Base-by-base conservation (phyloP, 1,140 invertebrate genomes). In the Phocides pigmalion region DNA sequence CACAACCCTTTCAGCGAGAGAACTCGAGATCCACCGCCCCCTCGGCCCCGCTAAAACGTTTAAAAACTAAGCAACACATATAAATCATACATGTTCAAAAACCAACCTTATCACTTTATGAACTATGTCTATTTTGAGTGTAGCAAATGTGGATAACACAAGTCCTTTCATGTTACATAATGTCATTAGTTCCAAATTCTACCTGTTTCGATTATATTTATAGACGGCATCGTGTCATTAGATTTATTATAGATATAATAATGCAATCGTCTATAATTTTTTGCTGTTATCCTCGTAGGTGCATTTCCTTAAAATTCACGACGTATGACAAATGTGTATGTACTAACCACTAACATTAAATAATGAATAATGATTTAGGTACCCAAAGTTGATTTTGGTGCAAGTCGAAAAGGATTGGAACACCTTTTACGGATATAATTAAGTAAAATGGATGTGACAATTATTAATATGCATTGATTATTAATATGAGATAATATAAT, bases 221-320 rank as follows among this genome's bases (percentile, higher is more conserved):
- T 90, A 89, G 87, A 82, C 70, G 84, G 76, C 81, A 79, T 91
- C 85, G 85, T 87, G 82, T 91, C 87, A 89, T 89, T 89, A 89
- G 83, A 91, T 91, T 91, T 91, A 90, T 90, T 88, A 84, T 87
- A 74, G 84, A 88, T 86, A 86, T 87, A 87, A 86, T 87, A 87
- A 88, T 90, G 83, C 87, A 84, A 88, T 89, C 79, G 75, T 80
- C 72, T 72, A 64, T 69, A 76, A 80, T 87, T 90, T 90, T 89
- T 88, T 89, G 79, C 79, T 69, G 61, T 73, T 65, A 19, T 3
- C 2, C 39, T 42, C 41, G 15, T 17, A 42, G 41, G 67, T 70
- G 70, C 46, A 46, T 65, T 62, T 67, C 50, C 35, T 44, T 56
- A 56, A 64, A 49, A 25, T 64, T 56, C 17, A 64, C 44, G 28